These are phyloP conservation scores for Pteruthius melanotis DNA, from an alignment of 2,113 vertebrate species.

Conservation along the genomic window DNA sequence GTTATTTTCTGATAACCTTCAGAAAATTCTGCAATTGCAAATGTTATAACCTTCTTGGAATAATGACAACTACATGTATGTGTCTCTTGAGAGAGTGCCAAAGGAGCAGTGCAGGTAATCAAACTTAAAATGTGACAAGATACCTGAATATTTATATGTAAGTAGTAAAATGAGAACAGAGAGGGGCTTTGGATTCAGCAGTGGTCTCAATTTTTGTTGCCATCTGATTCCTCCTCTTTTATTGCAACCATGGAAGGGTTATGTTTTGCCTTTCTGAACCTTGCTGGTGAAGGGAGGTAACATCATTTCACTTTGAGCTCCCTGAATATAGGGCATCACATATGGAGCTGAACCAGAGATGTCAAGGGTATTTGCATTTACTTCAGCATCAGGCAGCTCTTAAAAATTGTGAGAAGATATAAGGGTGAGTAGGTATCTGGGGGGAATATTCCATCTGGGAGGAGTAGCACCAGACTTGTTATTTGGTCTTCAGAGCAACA, in stretches of 20 bases:
- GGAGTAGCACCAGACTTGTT: background rate
- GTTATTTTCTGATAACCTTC: background rate
- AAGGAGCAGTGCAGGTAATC: background rate
- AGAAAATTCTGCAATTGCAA: background rate
- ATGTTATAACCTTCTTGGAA: background rate
- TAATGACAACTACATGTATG: background rate
- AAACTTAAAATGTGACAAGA: background rate
- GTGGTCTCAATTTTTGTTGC: background rate
- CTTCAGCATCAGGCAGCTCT: background rate
- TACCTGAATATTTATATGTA: background rate
- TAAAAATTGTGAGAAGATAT: background rate
- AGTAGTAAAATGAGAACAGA: background rate
- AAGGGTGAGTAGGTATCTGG: background rate
- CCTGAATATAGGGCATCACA: constrained; percentile 2
- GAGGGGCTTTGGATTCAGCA: background rate
- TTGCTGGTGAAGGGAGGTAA: background rate
- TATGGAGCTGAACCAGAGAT: background rate
- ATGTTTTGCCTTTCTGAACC: background rate
- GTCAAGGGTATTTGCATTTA: background rate
- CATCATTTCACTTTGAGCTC: background rate
- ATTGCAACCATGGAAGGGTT: background rate
- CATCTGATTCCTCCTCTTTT: background rate
- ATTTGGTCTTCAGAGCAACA: background rate
- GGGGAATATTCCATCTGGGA: background rate
- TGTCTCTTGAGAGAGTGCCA: background rate